Base-by-base conservation (phyloP, 2,888 invertebrate species). In the Epirrhoe alternata region DNA sequence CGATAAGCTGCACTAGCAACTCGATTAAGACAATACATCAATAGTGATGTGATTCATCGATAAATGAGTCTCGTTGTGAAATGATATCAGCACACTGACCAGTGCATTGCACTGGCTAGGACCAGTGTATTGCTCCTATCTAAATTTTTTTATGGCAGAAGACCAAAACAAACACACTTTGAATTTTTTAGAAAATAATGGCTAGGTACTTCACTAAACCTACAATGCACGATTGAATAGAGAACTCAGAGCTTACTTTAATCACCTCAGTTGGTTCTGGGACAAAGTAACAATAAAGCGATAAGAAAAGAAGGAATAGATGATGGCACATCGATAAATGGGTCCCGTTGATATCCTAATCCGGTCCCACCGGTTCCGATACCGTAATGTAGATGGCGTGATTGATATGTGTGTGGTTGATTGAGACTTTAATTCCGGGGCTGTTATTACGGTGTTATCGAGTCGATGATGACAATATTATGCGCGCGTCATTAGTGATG, bases 371-470 rank as follows among this genome's bases (percentile, higher is more conserved):
- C 78, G 80, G 81, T 82, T 78, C 72, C 35, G 64, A 61, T 73
- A 74, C 72, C 77, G 80, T 80, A 84, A 81, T 42, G 81, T 77
- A 77, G 75, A 74, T 75, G 71, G 72, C 64, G 75, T 84, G 84
- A 86, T 86, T 88, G 86, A 88, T 88, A 84, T 79, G 81, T 80
- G 73, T 73, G 75, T 75, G 69, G 75, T 79, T 83, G 87, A 88
- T 89, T 88, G 87, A 88, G 88, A 87, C 85, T 81, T 87, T 79
- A 83, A 86, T 85, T 82, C 83, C 68, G 42, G 66, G 59, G 72
- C 70, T 69, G 76, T 80, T 82, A 84, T 85, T 83, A 84, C 79
- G 69, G 77, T 78, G 85, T 82, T 87, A 86, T 84, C 86, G 76
- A 73, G 75, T 80, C 75, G 73, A 78, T 78, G 83, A 83, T 81